Evolutionary conservation across 23 tunicate genomes (phyloP).

Genomic region (Diplosoma virens): DNA sequence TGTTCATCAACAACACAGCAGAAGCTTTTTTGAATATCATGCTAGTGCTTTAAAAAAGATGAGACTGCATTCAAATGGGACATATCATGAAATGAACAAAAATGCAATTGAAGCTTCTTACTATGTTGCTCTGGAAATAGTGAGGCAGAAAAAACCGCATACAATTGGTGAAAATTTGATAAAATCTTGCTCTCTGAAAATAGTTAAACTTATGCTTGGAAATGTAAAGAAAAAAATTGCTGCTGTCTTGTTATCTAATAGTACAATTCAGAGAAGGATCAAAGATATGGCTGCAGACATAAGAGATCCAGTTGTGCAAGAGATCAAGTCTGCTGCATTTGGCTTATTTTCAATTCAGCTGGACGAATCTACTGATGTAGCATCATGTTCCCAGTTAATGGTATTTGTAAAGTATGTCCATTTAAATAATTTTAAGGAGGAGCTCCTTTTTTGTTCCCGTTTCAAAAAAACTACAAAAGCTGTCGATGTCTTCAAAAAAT

Average conservation of each 20-base stretch:
- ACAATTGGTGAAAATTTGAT: too few species aligned
- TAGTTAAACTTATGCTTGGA: not conserved
- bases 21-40: too few species aligned
- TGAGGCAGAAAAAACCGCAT: not conserved
- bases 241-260: not conserved
- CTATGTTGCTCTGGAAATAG: not conserved
- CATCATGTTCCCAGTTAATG: slow-evolving; percentile 44
- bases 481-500: too few species aligned
- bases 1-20: slow-evolving; percentile 1
- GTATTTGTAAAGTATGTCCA: slow-evolving; percentile 35
- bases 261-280: too few species aligned
- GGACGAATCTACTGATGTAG: too few species aligned
- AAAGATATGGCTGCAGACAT: too few species aligned
- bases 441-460: slow-evolving; percentile 8
- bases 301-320: slow-evolving; percentile 5
- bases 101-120: not conserved
- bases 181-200: too few species aligned
- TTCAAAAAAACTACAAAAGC: slow-evolving; percentile 2
- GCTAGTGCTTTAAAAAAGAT: too few species aligned
- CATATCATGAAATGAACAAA: too few species aligned
- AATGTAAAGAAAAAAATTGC: not conserved
- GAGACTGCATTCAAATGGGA: too few species aligned
- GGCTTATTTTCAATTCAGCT: slow-evolving; percentile 21
- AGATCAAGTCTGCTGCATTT: slow-evolving; percentile 41
- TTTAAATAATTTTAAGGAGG: slow-evolving; percentile 41